Evolutionary conservation across 1,140 invertebrate genomes (phyloP).

Genomic region (Oedothorax gibbosus): DNA sequence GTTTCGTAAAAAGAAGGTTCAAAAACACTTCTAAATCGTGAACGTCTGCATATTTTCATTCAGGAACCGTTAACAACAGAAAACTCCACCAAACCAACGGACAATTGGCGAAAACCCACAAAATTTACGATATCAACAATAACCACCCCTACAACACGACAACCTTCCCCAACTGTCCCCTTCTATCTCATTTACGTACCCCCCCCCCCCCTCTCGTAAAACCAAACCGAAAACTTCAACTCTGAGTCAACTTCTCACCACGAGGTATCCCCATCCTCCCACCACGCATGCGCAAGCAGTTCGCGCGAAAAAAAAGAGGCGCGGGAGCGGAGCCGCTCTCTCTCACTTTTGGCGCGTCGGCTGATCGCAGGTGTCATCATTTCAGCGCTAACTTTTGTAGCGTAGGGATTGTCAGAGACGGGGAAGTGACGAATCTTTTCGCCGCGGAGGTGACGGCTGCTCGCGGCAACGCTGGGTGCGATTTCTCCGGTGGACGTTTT

Average conservation of each 20-base stretch:
- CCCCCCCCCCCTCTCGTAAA: neutral
- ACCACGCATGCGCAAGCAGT: slow-evolving; percentile 24
- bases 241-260: slow-evolving; percentile 44
- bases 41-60: too few species aligned
- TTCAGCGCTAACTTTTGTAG: slow-evolving; percentile 48
- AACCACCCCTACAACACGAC: neutral
- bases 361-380: slow-evolving; percentile 47
- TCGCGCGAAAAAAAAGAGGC: slow-evolving; percentile 9
- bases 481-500: neutral
- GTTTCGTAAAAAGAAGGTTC: too few species aligned
- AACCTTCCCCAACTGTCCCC: neutral
- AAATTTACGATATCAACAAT: too few species aligned
- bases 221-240: slow-evolving; percentile 16
- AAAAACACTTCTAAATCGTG: too few species aligned
- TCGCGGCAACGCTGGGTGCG: neutral
- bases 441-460: slow-evolving; percentile 1
- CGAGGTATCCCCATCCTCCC: slow-evolving; percentile 20
- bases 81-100: too few species aligned
- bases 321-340: slow-evolving; percentile 1
- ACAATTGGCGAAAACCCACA: too few species aligned
- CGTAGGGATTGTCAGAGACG: slow-evolving; percentile 9
- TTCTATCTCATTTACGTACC: neutral
- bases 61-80: too few species aligned
- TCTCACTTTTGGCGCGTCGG: slow-evolving; percentile 28
- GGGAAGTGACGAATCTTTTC: slow-evolving; percentile 2